Conservation (phyloP, 1,140 invertebrate species). For the Lucilia cuprina region DNA sequence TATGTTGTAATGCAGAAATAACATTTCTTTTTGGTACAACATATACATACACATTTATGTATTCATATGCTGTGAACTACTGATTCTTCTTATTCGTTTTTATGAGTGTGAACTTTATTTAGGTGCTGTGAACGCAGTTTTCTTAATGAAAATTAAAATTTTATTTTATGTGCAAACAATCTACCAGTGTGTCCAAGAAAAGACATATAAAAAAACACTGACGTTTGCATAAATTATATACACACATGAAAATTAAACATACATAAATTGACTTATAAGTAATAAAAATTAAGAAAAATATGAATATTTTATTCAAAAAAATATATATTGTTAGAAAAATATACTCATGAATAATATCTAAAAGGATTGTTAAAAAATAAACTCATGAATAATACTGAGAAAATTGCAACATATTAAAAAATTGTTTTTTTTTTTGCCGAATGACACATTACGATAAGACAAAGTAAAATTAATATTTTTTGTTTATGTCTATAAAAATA, state of each 20-base stretch:
- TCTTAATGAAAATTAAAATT: slow-evolving; percentile 27
- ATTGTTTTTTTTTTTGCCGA: too few relatives aligned
- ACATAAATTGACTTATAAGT: not conserved
- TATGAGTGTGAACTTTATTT: slow-evolving; percentile 13
- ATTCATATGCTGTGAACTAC: not conserved
- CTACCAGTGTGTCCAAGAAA: not conserved
- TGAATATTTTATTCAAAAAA: not conserved
- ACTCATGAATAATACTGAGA: too few relatives aligned
- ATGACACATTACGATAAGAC: too few relatives aligned
- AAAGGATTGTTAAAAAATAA: too few relatives aligned
- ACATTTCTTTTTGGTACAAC: too few relatives aligned
- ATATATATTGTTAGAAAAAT: too few relatives aligned
- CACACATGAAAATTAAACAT: not conserved
- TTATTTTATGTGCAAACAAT: slow-evolving; percentile 9
- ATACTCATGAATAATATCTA: too few relatives aligned
- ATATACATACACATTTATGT: too few relatives aligned
- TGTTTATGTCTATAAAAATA: too few relatives aligned
- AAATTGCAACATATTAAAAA: too few relatives aligned
- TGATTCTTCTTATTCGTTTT: not conserved
- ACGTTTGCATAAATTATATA: slow-evolving; percentile 28
- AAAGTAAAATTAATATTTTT: too few relatives aligned
- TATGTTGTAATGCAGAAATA: too few relatives aligned
- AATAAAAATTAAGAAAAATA: not conserved
- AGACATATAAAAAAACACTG: slow-evolving; percentile 1
- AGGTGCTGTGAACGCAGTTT: slow-evolving; percentile 8